Base-by-base conservation (phyloP, 2,888 invertebrate genomes). In the Ophion costatus region DNA sequence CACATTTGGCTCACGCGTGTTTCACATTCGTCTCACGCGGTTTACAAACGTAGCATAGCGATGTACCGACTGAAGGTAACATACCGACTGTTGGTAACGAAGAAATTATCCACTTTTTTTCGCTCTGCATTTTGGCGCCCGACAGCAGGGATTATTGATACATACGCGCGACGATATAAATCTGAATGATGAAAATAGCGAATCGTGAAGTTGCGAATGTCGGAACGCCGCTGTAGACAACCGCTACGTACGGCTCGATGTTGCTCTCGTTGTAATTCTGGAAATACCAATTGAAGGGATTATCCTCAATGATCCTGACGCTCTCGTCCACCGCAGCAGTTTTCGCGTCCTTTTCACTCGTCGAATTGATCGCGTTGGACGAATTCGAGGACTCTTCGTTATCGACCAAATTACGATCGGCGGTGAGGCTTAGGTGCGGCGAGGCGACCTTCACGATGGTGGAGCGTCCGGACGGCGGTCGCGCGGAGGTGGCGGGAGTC, bases 201-300 rank as follows among this genome's bases (percentile, higher is more conserved):
- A 77, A 73, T 10, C 17, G 51, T 10, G 81, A 45, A 33, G 29
- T 33, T 11, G 22, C 38, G 33, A 38, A 24, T 59, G 59, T 73
- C 24, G 45, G 71, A 29, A 42, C 66, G 67, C 81, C 79, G 67
- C 57, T 86, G 38, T 93, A 91, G 74, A 87, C 88, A 17, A 90
- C 86, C 29, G 94, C 94, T n/a, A 94, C 90, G 84, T 93, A 95
- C 11, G 95, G 95, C 86, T 95, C 94, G 71, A 95, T 88, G 87
- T 95, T 94, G 3, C 95, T 95, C 90, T 96, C 96, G 92, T 97
- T 97, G 91, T 98, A 98, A 93, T 97, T 97, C 87, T 96, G 96
- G 92, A 97, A 98, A 93, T 98, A 98, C 98, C 98, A 98, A 89
- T 96, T 96, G 94, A 96, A 96, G 71, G 95, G 94, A 87, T 94